Evolutionary conservation across 2,888 invertebrate species (phyloP).

Genomic region (Mactromeris polynyma): DNA sequence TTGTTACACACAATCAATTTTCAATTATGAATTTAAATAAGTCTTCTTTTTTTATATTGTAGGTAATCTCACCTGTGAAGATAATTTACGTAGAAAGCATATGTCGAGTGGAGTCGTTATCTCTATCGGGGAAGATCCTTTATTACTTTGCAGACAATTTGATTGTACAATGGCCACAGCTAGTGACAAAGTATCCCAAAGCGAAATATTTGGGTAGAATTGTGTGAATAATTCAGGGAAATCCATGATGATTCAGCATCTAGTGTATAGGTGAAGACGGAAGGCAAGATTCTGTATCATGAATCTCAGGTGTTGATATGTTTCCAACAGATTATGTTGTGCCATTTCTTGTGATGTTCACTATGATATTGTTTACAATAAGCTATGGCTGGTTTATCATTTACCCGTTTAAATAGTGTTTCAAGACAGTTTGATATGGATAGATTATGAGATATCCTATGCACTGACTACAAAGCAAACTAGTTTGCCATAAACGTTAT

Average conservation of each 20-base stretch:
- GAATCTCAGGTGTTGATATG: background rate
- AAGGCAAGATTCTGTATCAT: background rate
- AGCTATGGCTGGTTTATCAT: no score
- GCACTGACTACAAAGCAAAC: no score
- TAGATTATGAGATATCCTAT: no score
- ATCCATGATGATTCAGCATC: background rate
- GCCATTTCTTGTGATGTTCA: background rate
- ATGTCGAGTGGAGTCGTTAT: conserved; percentile 96
- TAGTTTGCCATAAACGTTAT: no score
- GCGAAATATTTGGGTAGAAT: conserved; percentile 93
- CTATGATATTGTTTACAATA: background rate
- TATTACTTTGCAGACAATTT: conserved; percentile 93
- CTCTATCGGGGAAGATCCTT: conserved; percentile 95
- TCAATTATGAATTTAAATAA: background rate
- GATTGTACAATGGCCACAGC: conserved; percentile 96
- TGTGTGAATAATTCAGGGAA: conserved; percentile 69
- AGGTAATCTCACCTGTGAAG: conserved; percentile 88
- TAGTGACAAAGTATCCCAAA: conserved; percentile 91
- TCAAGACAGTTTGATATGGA: no score
- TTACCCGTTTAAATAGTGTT: no score
- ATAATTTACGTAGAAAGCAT: conserved; percentile 98
- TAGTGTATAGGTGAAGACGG: background rate
- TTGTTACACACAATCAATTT: no score
- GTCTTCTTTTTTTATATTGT: conserved; percentile 43
- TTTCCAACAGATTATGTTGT: background rate